Percentiles rank a stretch among this genome's conserved stretches.
These are phyloP conservation scores for Chauna torquata DNA, from an alignment of 2,113 vertebrate genomes.

Conservation along the genomic window DNA sequence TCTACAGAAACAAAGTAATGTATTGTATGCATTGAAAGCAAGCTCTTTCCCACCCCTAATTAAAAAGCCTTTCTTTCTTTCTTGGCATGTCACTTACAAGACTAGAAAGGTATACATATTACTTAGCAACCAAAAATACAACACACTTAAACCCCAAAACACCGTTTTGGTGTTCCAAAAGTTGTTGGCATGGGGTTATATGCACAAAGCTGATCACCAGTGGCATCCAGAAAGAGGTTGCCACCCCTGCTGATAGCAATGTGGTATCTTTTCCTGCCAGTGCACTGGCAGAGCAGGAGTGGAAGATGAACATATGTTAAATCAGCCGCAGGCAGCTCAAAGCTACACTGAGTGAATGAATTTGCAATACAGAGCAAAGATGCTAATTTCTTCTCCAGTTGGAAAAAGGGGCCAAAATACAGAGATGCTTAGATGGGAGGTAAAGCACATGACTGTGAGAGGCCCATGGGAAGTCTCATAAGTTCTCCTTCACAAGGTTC, in stretches of 20 bases:
- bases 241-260: not conserved
- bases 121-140: not conserved
- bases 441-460: not conserved
- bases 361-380: not conserved
- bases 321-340: not conserved
- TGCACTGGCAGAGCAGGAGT: not conserved
- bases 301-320: not conserved
- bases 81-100: not conserved
- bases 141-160: not conserved
- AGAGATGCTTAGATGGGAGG: not conserved
- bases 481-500: not conserved
- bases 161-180: not conserved
- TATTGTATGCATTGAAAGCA: not conserved
- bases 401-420: not conserved
- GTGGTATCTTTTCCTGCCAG: not conserved
- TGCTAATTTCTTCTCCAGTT: not conserved
- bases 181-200: not conserved
- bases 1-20: not conserved
- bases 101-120: not conserved
- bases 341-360: not conserved
- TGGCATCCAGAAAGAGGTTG: not conserved
- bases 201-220: not conserved
- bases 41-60: not conserved
- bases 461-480: not conserved
- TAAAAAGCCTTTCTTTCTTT: not conserved